These are phyloP conservation scores for Dolichallabes microphthalmus DNA, from an alignment of 2,113 vertebrate species.

Conservation along the genomic window DNA sequence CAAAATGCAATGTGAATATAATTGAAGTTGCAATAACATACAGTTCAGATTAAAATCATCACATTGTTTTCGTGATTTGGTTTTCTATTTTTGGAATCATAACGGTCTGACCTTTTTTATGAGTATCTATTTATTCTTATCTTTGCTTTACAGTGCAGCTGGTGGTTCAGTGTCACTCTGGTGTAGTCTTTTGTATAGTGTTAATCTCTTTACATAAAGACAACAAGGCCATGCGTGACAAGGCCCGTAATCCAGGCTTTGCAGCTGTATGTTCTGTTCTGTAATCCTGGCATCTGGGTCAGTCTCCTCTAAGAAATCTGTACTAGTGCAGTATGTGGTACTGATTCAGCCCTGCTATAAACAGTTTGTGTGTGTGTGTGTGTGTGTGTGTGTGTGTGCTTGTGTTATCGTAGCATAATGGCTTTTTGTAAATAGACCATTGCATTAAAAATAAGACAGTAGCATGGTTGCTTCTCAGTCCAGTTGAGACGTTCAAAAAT, in stretches of 20 bases:
- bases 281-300: slow-evolving; percentile 71
- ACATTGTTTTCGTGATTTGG: neutral
- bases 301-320: slow-evolving; percentile 43
- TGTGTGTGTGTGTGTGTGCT: slow-evolving; percentile 7
- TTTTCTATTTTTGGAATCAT: neutral
- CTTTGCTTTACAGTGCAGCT: neutral
- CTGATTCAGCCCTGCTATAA: slow-evolving; percentile 46
- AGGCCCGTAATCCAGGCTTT: slow-evolving; percentile 49
- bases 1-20: neutral
- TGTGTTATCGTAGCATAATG: neutral
- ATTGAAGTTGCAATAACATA: neutral
- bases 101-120: neutral
- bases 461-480: slow-evolving; percentile 18
- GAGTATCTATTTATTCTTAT: neutral
- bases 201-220: slow-evolving; percentile 64
- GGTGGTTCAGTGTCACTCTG: slow-evolving; percentile 17
- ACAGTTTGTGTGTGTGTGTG: neutral
- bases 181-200: slow-evolving; percentile 45
- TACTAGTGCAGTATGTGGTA: slow-evolving; percentile 36
- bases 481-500: neutral
- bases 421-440: neutral
- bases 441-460: slow-evolving; percentile 3
- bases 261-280: slow-evolving; percentile 61
- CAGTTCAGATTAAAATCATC: neutral
- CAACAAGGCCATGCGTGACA: slow-evolving; percentile 58